Percentiles rank a stretch among this genome's conserved stretches.
These are phyloP conservation scores for Itoplectis maculator DNA, from an alignment of 2,888 invertebrate species.

Conservation along the genomic window DNA sequence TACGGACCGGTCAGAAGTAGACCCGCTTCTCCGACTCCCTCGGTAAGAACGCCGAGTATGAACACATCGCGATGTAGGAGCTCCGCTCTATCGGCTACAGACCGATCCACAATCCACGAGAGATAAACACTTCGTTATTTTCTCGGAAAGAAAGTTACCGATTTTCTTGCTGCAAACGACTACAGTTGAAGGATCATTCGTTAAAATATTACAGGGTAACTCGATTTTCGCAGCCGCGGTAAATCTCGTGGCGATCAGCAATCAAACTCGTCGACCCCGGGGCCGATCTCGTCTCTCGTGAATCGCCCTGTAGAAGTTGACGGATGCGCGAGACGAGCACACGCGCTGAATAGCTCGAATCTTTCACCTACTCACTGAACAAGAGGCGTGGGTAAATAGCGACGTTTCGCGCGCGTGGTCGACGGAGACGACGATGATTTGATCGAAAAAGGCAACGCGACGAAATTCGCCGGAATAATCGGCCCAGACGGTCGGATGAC, in stretches of 20 bases:
- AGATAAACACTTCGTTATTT: not conserved
- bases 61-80: not conserved
- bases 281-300: not conserved
- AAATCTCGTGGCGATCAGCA: not conserved
- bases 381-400: conserved; percentile 45
- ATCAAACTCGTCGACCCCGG: too few relatives aligned
- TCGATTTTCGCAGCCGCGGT: not conserved
- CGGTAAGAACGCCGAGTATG: too few relatives aligned
- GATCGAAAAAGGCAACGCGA: conserved; percentile 58
- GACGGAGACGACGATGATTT: not conserved
- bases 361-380: conserved; percentile 21
- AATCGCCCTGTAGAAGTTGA: not conserved
- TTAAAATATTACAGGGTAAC: not conserved
- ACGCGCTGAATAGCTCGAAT: not conserved
- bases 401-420: not conserved
- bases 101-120: not conserved
- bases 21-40: conserved; percentile 9
- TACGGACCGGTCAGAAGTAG: conserved; percentile 31
- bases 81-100: not conserved
- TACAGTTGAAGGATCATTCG: not conserved
- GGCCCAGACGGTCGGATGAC: conserved; percentile 11
- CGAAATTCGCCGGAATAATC: conserved; percentile 24
- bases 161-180: not conserved
- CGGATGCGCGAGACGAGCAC: conserved; percentile 20
- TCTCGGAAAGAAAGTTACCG: not conserved